A percentile compares a stretch with the other conserved stretches of the same genome.
Evolutionary conservation across 2,797 vertebrate species (phyloP).

Genomic region (Oceanodroma leucorhoa): DNA sequence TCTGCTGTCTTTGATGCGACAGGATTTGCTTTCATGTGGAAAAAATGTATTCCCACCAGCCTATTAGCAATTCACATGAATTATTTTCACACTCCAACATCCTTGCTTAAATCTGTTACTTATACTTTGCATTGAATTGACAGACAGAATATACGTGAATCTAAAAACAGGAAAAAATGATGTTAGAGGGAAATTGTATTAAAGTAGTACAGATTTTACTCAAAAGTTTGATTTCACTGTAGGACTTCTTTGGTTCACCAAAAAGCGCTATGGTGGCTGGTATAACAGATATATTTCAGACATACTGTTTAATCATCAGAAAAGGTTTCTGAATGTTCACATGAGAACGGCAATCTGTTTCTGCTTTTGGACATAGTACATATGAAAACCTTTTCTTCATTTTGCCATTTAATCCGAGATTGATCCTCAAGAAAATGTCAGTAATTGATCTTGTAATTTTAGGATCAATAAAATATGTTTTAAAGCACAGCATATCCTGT

Average conservation of each 20-base stretch:
- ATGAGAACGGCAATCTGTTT: constrained; percentile 8
- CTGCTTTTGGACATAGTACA: constrained; percentile 14
- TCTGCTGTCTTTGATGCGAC: background rate
- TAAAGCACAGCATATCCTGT: constrained; percentile 47
- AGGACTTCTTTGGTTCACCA: constrained; percentile 45
- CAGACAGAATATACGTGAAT: background rate
- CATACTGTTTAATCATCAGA: constrained; percentile 51
- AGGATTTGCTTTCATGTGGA: background rate
- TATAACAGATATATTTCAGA: background rate
- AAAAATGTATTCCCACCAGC: constrained; percentile 3
- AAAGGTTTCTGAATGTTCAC: constrained; percentile 31
- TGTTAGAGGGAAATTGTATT: background rate
- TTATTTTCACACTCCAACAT: constrained; percentile 38
- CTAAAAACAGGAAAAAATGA: background rate
- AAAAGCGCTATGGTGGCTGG: constrained; percentile 38
- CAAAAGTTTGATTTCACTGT: constrained; percentile 33
- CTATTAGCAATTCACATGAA: constrained; percentile 20
- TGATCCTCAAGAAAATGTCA: constrained; percentile 51
- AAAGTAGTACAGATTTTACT: background rate
- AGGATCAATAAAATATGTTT: constrained; percentile 62
- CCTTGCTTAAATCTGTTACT: constrained; percentile 25
- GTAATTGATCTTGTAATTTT: constrained; percentile 60
- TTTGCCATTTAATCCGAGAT: constrained; percentile 54
- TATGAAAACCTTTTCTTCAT: constrained; percentile 52
- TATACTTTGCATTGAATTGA: constrained; percentile 41